Base-by-base conservation (phyloP, 2,113 vertebrate genomes). In the Salvator merianae region DNA sequence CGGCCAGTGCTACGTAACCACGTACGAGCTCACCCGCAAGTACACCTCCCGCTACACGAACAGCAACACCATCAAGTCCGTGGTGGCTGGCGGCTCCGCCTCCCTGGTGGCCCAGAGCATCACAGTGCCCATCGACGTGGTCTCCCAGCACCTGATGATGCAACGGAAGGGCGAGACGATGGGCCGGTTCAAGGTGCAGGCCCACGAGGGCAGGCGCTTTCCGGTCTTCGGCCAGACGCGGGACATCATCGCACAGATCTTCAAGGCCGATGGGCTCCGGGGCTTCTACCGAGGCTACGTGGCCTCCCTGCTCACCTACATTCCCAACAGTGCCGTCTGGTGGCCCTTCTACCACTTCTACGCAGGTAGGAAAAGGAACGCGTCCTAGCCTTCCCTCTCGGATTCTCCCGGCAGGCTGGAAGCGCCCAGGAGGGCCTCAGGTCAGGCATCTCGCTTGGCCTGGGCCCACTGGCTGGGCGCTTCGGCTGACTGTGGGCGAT, bases 341-440 rank as follows among this genome's bases (percentile, higher is more conserved):
- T 99, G 99, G 99, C 98, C 99, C 81, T 99, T 99, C 95, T 99
- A 99, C 89, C 98, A 99, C 89, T 98, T 98, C 90, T 99, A 99
- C 36, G 96, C 97, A 90, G 99, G 99, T 99, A 96, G 94, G 94
- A 55, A 26, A n/a, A 65, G 34, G 3, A 66, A n/a, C 13, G 4
- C 1, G 2, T 22, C 9, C 22, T 34, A 7, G n/a, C 18, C 18
- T 0, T 24, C 47, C 50, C 38, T 53, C 18, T 3, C 3, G 1
- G 12, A 12, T 47, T 47, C 9, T 47, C 9, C 43, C 43, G 9
- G n/a, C n/a, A n/a, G n/a, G n/a, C n/a, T n/a, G n/a, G n/a, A n/a
- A n/a, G n/a, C n/a, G n/a, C n/a, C n/a, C n/a, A n/a, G n/a, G n/a
- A n/a, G n/a, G n/a, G n/a, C n/a, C n/a, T n/a, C n/a, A n/a, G n/a